Conservation (phyloP, 2,113 vertebrate genomes). For the Stercorarius parasiticus region DNA sequence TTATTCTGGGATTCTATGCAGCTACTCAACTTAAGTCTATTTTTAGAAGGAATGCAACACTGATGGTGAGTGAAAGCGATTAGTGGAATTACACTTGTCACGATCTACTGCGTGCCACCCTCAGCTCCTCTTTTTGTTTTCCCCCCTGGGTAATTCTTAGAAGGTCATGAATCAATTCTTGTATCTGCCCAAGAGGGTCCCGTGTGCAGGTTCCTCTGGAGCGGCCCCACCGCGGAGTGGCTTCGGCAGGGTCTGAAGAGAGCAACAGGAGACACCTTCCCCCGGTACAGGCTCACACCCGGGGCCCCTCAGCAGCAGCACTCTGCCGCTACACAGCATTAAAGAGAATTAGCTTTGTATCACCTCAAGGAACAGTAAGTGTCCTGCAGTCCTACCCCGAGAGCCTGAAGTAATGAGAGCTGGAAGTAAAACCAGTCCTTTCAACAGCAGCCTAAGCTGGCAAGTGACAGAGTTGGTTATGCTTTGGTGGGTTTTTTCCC, state of each 20-base stretch:
- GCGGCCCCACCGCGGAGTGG: neutral
- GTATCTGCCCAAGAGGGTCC: neutral
- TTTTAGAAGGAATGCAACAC: neutral
- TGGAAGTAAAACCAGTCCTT: neutral
- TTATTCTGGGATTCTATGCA: neutral
- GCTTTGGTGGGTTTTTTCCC: neutral
- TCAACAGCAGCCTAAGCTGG: neutral
- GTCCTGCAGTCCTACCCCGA: neutral
- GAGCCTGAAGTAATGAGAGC: neutral
- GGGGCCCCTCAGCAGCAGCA: neutral
- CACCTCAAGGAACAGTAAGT: neutral
- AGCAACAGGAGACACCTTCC: neutral
- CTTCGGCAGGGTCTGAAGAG: neutral
- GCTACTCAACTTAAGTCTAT: neutral
- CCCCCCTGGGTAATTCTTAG: neutral
- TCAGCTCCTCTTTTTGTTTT: neutral
- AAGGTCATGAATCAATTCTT: neutral
- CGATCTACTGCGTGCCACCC: neutral
- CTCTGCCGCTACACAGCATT: neutral
- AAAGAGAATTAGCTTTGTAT: neutral
- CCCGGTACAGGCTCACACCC: neutral
- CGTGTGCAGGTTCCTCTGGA: neutral
- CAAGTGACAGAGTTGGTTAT: neutral
- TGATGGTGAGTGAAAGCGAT: neutral
- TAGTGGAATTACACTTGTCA: neutral